Conservation (phyloP, 2,888 invertebrate species). For the Venustoraphidia nigricollis region DNA sequence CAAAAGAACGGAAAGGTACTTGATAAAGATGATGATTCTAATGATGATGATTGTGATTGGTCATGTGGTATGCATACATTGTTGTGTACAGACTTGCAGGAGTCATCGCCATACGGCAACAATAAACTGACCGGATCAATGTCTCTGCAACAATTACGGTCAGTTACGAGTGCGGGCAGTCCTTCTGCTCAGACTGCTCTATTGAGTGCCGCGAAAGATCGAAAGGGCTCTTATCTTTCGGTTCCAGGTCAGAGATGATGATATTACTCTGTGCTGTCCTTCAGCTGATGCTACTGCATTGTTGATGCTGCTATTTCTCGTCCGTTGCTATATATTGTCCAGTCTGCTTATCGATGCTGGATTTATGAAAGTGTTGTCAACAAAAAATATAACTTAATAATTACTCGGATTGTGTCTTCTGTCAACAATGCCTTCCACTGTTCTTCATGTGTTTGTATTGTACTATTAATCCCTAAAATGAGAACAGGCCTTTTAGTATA, state of each 20-base stretch:
- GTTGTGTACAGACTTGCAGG: constrained; percentile 30
- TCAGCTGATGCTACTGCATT: neutral
- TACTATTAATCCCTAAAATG: too few species aligned
- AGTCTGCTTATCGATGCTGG: too few species aligned
- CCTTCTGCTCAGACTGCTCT: constrained; percentile 6
- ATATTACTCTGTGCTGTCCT: constrained; percentile 10
- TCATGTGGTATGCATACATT: constrained; percentile 27
- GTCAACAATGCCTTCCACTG: too few species aligned
- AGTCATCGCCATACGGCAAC: constrained; percentile 18
- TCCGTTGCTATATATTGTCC: too few species aligned
- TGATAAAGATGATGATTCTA: too few species aligned
- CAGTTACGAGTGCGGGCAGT: neutral
- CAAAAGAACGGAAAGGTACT: too few species aligned
- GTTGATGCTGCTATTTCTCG: too few species aligned
- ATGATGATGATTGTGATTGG: neutral
- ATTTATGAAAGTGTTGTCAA: too few species aligned
- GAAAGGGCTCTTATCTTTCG: constrained; percentile 38
- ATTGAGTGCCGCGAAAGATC: constrained; percentile 26
- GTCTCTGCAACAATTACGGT: constrained; percentile 4
- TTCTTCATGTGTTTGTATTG: too few species aligned
- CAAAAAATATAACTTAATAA: too few species aligned
- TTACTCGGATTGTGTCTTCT: too few species aligned
- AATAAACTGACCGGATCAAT: constrained; percentile 6
- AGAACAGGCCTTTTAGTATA: too few species aligned
- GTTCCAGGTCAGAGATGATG: constrained; percentile 34